These are phyloP conservation scores for Penaeus indicus DNA, from an alignment of 1,140 invertebrate genomes.

Conservation along the genomic window DNA sequence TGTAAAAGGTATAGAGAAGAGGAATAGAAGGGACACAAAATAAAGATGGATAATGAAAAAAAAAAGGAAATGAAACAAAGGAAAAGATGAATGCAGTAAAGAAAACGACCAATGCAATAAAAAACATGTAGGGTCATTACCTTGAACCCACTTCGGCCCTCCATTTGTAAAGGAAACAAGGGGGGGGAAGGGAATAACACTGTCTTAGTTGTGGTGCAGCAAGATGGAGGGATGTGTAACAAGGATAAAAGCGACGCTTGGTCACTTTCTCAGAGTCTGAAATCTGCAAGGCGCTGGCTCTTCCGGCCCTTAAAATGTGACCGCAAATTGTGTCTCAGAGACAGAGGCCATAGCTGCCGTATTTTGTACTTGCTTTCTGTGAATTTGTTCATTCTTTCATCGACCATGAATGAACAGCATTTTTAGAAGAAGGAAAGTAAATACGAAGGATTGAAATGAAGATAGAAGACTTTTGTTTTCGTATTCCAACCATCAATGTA, in stretches of 20 bases:
- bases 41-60: neutral
- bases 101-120: constrained; percentile 31
- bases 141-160: constrained; percentile 51
- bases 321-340: too few species aligned
- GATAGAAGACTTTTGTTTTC: too few species aligned
- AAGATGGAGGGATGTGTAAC: constrained; percentile 2
- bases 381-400: too few species aligned
- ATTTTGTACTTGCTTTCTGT: too few species aligned
- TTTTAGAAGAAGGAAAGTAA: too few species aligned
- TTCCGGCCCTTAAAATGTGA: neutral
- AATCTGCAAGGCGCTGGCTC: neutral
- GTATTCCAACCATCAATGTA: too few species aligned
- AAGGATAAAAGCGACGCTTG: too few species aligned
- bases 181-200: constrained; percentile 29
- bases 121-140: constrained; percentile 37
- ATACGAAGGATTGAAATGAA: too few species aligned
- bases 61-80: neutral
- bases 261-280: neutral
- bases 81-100: neutral
- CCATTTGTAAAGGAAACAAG: constrained; percentile 36
- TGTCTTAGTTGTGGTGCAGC: constrained; percentile 40
- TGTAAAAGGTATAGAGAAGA: neutral
- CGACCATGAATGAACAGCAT: too few species aligned
- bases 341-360: too few species aligned
- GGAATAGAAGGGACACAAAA: neutral